phyloP scores from a whole-genome alignment of 1,140 invertebrate species.

The Penaeus chinensis region DNA sequence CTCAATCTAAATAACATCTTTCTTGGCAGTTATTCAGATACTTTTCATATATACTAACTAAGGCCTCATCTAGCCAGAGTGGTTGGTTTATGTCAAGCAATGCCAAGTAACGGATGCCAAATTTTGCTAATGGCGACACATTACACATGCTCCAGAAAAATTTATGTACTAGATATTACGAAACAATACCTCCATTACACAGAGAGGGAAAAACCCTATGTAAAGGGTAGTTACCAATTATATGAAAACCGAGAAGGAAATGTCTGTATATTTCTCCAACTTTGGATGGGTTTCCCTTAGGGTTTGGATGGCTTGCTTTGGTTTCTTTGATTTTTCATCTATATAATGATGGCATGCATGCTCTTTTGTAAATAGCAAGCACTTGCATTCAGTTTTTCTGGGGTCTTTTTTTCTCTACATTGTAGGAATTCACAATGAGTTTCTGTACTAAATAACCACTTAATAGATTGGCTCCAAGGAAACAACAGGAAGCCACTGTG shows the following conservation, averaged over 20 bases:
- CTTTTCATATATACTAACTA: background rate
- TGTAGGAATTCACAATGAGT: background rate
- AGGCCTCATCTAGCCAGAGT: constrained; percentile 41
- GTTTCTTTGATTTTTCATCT: constrained; percentile 4
- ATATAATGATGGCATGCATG: constrained; percentile 29
- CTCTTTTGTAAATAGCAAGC: constrained; percentile 30
- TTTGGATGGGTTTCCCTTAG: background rate
- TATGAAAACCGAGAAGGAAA: too few species aligned
- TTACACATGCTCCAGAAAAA: background rate
- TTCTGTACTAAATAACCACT: too few species aligned
- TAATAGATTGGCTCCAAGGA: too few species aligned
- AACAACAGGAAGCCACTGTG: too few species aligned
- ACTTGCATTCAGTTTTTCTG: constrained; percentile 22
- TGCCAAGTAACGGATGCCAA: constrained; percentile 38
- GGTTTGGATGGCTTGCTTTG: constrained; percentile 27
- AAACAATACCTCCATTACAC: background rate
- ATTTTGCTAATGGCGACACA: constrained; percentile 1
- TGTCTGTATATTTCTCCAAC: too few species aligned
- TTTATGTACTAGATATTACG: background rate
- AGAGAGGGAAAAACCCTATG: constrained; percentile 31
- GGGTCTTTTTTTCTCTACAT: background rate
- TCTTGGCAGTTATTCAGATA: too few species aligned
- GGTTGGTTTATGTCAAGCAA: constrained; percentile 4
- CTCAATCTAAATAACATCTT: too few species aligned
- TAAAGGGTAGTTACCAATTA: constrained; percentile 7